These are phyloP conservation scores for Lochmaea crataegi DNA, from an alignment of 2,888 invertebrate genomes.

Conservation along the genomic window DNA sequence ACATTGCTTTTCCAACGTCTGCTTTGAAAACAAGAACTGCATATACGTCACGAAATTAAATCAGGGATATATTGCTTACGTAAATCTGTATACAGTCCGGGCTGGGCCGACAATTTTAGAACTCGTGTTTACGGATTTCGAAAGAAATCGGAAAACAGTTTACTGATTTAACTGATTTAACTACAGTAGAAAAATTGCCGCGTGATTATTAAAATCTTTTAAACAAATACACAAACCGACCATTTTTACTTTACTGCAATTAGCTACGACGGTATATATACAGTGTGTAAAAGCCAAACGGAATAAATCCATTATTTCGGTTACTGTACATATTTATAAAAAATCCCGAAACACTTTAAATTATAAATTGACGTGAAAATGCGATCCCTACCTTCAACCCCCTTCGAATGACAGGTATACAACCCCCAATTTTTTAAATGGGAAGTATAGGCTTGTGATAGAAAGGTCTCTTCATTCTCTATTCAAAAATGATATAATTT, in stretches of 20 bases:
- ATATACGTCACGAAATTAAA: neutral
- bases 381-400: no score
- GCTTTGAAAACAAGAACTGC: constrained; percentile 1
- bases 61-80: constrained; percentile 8
- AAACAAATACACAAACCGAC: constrained; percentile 26
- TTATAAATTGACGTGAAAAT: no score
- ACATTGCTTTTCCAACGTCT: no score
- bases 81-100: constrained; percentile 42
- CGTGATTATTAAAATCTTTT: constrained; percentile 27
- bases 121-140: constrained; percentile 38
- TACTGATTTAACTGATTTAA: constrained; percentile 32
- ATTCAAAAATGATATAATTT: no score
- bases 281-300: no score
- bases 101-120: constrained; percentile 37
- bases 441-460: no score
- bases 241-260: neutral
- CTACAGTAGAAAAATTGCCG: constrained; percentile 29
- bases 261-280: neutral
- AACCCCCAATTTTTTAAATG: no score
- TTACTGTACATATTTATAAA: no score
- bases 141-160: constrained; percentile 37
- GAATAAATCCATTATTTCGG: no score
- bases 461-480: no score
- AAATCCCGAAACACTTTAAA: no score
- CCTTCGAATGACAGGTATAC: no score